Conservation (phyloP, 2,797 vertebrate genomes). For the Caiman crocodilus region DNA sequence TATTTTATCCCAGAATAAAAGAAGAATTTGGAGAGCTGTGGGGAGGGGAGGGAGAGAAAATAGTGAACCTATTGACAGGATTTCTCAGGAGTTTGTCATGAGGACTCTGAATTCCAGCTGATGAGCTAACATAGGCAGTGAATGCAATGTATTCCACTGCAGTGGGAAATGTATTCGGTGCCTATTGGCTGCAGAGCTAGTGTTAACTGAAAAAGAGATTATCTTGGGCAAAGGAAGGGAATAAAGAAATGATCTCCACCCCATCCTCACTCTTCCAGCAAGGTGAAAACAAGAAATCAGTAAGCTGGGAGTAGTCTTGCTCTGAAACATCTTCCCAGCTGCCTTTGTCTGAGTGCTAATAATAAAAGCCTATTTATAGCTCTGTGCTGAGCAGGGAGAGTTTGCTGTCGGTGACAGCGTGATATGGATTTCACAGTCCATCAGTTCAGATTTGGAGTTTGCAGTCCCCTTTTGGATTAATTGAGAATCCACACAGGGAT, state of each 20-base stretch:
- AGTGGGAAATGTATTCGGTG: constrained; percentile 1
- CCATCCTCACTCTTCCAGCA: constrained; percentile 47
- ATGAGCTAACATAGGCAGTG: background rate
- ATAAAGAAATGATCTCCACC: constrained; percentile 15
- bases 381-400: constrained; percentile 48
- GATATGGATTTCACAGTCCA: constrained; percentile 72
- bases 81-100: background rate
- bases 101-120: background rate
- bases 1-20: background rate
- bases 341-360: constrained; percentile 74
- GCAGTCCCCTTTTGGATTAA: background rate
- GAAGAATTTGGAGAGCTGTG: no score
- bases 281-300: constrained; percentile 72
- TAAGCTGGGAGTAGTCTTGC: constrained; percentile 51
- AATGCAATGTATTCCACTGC: constrained; percentile 20
- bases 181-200: constrained; percentile 17
- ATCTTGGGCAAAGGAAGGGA: background rate
- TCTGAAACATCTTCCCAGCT: constrained; percentile 62
- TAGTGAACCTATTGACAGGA: background rate
- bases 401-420: constrained; percentile 70
- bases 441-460: constrained; percentile 66
- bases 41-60: background rate
- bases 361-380: constrained; percentile 74
- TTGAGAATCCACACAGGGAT: constrained; percentile 60
- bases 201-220: background rate